A percentile compares a stretch with the other conserved stretches of the same genome.
phyloP scores from a whole-genome alignment of 2,113 vertebrate genomes.

The Symphodus melops region DNA sequence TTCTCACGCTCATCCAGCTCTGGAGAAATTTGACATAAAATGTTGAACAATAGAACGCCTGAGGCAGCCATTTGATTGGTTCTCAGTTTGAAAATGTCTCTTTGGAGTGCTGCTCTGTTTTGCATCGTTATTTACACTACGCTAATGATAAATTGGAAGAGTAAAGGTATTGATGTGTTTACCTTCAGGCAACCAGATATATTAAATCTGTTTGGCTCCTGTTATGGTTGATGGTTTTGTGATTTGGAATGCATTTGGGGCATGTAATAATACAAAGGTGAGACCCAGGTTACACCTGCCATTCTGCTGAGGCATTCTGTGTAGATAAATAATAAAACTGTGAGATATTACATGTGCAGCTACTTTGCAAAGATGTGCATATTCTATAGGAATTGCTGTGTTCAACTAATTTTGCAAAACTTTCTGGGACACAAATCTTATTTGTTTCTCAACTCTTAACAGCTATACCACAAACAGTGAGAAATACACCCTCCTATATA shows the following conservation, averaged over 20 bases:
- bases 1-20: slow-evolving; percentile 9
- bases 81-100: slow-evolving; percentile 42
- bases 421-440: no score
- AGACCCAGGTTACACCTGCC: neutral
- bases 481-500: no score
- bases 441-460: no score
- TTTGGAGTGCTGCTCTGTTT: slow-evolving; percentile 30
- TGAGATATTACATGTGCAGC: no score
- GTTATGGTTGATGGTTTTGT: slow-evolving; percentile 1
- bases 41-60: slow-evolving; percentile 21
- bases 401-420: no score
- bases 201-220: neutral
- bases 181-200: slow-evolving; percentile 24
- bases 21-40: slow-evolving; percentile 26
- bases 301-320: no score
- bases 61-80: slow-evolving; percentile 57
- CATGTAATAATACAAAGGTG: neutral
- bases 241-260: slow-evolving; percentile 8
- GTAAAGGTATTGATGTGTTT: slow-evolving; percentile 23
- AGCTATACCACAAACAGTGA: no score
- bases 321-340: no score
- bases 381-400: no score
- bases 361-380: no score
- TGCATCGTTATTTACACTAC: slow-evolving; percentile 35
- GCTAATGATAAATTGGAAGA: slow-evolving; percentile 50